phyloP scores from a whole-genome alignment of 2,888 invertebrate species.

The Synanthedon andrenaeformis region DNA sequence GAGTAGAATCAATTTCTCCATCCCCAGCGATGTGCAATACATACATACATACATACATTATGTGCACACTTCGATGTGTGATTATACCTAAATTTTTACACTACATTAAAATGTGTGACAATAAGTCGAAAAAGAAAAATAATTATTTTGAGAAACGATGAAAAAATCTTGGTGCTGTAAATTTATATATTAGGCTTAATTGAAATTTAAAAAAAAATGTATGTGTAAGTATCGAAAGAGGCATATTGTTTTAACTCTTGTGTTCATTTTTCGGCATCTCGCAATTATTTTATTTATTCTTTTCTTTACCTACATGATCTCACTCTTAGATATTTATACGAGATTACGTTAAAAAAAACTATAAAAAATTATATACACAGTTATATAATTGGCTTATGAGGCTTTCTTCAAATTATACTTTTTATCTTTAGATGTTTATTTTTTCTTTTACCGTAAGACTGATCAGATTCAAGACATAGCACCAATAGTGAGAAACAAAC shows the following conservation, averaged over 20 bases:
- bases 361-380: constrained; percentile 55
- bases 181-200: constrained; percentile 71
- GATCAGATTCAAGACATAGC: constrained; percentile 46
- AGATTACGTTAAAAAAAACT: constrained; percentile 47
- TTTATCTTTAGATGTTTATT: constrained; percentile 47
- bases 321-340: constrained; percentile 68
- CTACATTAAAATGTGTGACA: constrained; percentile 66
- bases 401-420: constrained; percentile 52
- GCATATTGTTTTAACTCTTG: constrained; percentile 64
- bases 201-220: constrained; percentile 60
- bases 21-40: constrained; percentile 52
- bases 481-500: constrained; percentile 42
- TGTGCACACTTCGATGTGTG: constrained; percentile 41
- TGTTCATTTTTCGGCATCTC: constrained; percentile 61
- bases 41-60: too few species aligned
- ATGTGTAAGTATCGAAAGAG: constrained; percentile 67
- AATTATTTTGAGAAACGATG: constrained; percentile 64
- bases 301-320: constrained; percentile 66
- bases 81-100: constrained; percentile 60
- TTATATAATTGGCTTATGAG: constrained; percentile 67
- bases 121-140: constrained; percentile 65
- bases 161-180: constrained; percentile 71
- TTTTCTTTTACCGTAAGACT: constrained; percentile 57
- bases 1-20: constrained; percentile 12
- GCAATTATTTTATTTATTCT: constrained; percentile 66